Base-by-base conservation (phyloP, 2,797 vertebrate genomes). In the Crypturellus tataupa region DNA sequence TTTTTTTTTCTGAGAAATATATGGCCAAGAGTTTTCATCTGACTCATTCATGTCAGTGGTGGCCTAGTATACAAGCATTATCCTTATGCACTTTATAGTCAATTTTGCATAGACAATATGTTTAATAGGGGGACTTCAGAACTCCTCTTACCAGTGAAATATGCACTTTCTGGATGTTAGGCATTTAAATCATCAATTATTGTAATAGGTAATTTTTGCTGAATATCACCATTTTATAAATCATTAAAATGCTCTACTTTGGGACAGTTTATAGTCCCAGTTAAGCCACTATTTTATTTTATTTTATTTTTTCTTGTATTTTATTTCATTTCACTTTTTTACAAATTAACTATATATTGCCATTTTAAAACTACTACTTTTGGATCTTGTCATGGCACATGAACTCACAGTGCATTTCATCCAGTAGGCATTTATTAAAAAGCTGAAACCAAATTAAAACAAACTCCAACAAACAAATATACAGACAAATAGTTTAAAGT, bases 1-100 rank as follows among this genome's bases (percentile, higher is more conserved):
- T 37, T 37, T 39, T 19, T 4, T 44, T 49, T 37, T 72, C 39
- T 62, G 16, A 42, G 4, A 56, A 71, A 56, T 68, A 59, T 15
- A 40, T 29, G 10, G 21, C 9, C 46, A 79, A 58, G 24, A 55
- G 56, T 4, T 77, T 67, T 87, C 25, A 70, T 10, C 7, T 27
- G 31, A 59, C 37, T 16, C 16, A 35, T 24, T 46, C 20, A 56
- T 5, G 7, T 23, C 60, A 20, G 31, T 8, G 33, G 8, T 5
- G 49, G 13, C 42, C 21, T 76, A 60, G 71, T 33, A 6, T n/a
- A 62, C 29, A 80, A 46, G 12, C 0, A 0, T 17, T 72, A 76
- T 19, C 2, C 3, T 12, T 6, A 7, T 37, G 11, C 0, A 2
- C 29, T 21, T n/a, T 75, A 40, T 9, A 65, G 17, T 59, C 59